phyloP scores from a whole-genome alignment of 2,888 invertebrate species.

The Lycocerus yunnanus region DNA sequence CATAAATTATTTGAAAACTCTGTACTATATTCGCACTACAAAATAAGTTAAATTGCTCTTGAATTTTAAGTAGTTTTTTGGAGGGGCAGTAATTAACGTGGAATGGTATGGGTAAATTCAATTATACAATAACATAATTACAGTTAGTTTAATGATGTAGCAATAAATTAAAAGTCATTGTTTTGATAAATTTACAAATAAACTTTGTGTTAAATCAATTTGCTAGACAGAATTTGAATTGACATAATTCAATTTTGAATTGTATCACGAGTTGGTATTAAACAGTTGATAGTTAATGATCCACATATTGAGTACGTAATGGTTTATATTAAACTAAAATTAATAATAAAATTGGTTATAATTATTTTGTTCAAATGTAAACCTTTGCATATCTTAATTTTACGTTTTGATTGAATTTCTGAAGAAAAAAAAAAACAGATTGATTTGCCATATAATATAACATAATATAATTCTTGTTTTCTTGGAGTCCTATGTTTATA shows the following conservation, averaged over 20 bases:
- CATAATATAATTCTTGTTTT: too few species aligned
- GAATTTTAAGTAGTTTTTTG: not conserved
- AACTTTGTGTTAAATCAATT: not conserved
- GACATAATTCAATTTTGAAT: not conserved
- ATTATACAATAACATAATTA: not conserved
- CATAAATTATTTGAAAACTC: not conserved
- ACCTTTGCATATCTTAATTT: not conserved
- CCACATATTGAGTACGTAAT: too few species aligned
- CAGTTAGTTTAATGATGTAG: not conserved
- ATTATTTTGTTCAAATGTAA: not conserved
- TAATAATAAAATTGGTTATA: not conserved
- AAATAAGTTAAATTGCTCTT: not conserved
- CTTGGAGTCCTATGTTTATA: too few species aligned
- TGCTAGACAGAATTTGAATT: not conserved
- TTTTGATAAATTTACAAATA: not conserved
- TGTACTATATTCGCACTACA: too few species aligned
- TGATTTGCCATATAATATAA: too few species aligned
- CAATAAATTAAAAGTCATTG: not conserved
- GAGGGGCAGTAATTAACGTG: not conserved
- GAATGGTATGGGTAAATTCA: not conserved
- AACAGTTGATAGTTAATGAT: too few species aligned
- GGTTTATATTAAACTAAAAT: not conserved
- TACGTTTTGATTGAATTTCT: not conserved
- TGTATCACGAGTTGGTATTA: too few species aligned
- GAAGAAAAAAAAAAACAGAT: too few species aligned